Conservation (phyloP, 53 echinoderm and acorn worm species). For the Stichopus horrens region DNA sequence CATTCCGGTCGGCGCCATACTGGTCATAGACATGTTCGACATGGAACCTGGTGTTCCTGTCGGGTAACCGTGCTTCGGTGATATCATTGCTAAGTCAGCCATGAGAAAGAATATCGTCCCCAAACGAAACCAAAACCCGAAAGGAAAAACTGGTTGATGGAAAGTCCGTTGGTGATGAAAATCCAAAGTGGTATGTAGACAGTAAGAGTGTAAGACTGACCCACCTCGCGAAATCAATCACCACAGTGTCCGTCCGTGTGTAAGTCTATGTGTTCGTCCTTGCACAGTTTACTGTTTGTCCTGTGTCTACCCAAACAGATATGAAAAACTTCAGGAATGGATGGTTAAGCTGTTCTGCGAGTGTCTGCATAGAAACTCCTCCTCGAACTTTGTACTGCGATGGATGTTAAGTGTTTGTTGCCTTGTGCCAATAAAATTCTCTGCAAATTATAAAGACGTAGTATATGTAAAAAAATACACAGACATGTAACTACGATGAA, state of each 20-base stretch:
- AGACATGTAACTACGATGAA: neutral
- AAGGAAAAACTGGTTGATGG: neutral
- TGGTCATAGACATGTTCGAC: slow-evolving; percentile 88
- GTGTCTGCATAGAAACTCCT: slow-evolving; percentile 19
- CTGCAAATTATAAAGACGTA: slow-evolving; percentile 8
- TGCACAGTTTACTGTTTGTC: neutral
- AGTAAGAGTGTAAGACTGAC: slow-evolving; percentile 1
- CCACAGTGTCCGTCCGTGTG: neutral
- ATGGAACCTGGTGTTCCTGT: slow-evolving; percentile 74
- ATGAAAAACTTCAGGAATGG: slow-evolving; percentile 28
- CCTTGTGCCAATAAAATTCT: slow-evolving; percentile 26
- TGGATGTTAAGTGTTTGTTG: slow-evolving; percentile 18
- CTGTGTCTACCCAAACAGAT: slow-evolving; percentile 23
- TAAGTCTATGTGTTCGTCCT: neutral
- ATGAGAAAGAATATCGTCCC: slow-evolving; percentile 49
- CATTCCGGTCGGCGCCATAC: slow-evolving; percentile 66
- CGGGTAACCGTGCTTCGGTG: slow-evolving; percentile 93
- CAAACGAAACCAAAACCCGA: neutral
- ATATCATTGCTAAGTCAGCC: slow-evolving; percentile 90
- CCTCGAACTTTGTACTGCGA: slow-evolving; percentile 27
- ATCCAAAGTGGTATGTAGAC: neutral
- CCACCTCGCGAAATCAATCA: neutral
- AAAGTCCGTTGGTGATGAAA: neutral
- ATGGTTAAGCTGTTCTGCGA: neutral
- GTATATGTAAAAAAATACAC: neutral